Conservation (phyloP, 2,113 vertebrate species). For the Hylia prasina region DNA sequence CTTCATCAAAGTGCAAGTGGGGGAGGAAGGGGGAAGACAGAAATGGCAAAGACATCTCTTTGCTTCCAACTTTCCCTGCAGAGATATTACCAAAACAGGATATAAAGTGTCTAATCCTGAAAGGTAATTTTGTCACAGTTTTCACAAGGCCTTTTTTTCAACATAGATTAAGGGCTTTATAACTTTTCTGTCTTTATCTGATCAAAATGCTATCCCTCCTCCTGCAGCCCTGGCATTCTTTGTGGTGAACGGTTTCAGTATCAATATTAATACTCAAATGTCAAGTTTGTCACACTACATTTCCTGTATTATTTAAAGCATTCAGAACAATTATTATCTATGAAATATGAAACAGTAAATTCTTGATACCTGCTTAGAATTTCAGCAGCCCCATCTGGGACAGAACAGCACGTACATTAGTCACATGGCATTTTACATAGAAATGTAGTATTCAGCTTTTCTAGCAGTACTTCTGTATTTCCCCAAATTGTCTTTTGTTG, state of each 20-base stretch:
- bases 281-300: conserved; percentile 72
- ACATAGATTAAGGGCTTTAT: background rate
- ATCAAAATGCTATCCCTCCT: conserved; percentile 46
- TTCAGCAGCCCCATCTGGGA: conserved; percentile 44
- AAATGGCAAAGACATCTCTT: background rate
- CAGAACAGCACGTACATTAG: conserved; percentile 1
- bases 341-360: conserved; percentile 64
- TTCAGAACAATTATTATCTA: conserved; percentile 64
- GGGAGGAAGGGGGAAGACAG: background rate
- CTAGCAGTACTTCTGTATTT: background rate
- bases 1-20: background rate
- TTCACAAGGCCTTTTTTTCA: background rate
- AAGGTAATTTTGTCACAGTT: background rate
- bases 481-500: conserved; percentile 16
- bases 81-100: background rate
- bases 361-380: conserved; percentile 58
- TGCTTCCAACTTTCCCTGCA: background rate
- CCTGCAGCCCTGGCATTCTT: conserved; percentile 56
- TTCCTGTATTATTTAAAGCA: conserved; percentile 73
- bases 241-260: conserved; percentile 74
- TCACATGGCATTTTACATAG: conserved; percentile 9
- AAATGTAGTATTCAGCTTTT: background rate
- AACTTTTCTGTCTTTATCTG: conserved; percentile 41
- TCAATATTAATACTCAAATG: conserved; percentile 76
- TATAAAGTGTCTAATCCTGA: background rate